Conservation (phyloP, 2,797 vertebrate species). For the Peromyscus nudipes region DNA sequence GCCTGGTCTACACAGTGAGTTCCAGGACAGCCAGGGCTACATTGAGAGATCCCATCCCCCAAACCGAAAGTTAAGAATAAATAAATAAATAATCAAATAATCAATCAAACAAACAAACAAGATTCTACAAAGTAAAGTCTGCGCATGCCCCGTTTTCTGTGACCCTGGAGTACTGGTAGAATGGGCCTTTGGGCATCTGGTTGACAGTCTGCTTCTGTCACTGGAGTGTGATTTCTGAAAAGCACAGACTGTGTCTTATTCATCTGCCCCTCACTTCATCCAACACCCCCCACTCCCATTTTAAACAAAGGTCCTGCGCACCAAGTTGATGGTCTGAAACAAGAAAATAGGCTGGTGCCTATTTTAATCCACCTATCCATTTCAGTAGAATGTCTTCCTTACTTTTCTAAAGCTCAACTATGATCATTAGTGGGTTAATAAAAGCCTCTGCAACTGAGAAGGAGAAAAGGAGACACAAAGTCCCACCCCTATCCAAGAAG, state of each 20-base stretch:
- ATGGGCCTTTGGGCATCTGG: background rate
- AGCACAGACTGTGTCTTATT: background rate
- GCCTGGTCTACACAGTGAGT: background rate
- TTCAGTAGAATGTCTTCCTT: constrained; percentile 73
- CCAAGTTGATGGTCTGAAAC: background rate
- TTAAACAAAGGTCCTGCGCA: background rate
- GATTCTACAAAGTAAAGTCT: background rate
- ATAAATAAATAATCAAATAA: too few species aligned
- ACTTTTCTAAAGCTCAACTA: constrained; percentile 7
- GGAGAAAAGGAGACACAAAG: background rate
- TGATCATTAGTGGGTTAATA: constrained; percentile 54
- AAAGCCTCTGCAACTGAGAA: constrained; percentile 64
- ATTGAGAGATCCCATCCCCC: background rate
- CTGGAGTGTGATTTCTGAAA: background rate
- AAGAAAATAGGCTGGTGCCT: background rate
- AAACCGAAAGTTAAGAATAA: background rate
- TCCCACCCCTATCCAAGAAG: too few species aligned
- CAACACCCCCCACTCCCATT: background rate
- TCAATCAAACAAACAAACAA: too few species aligned
- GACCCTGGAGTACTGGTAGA: background rate
- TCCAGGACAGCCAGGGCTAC: background rate
- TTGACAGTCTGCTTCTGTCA: background rate
- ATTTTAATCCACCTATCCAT: constrained; percentile 17
- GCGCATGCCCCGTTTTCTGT: background rate
- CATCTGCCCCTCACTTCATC: background rate